Evolutionary conservation across 2,113 vertebrate genomes (phyloP), one percentile per base, ranked within the genome.

Genomic region (Pteropus alecto): DNA sequence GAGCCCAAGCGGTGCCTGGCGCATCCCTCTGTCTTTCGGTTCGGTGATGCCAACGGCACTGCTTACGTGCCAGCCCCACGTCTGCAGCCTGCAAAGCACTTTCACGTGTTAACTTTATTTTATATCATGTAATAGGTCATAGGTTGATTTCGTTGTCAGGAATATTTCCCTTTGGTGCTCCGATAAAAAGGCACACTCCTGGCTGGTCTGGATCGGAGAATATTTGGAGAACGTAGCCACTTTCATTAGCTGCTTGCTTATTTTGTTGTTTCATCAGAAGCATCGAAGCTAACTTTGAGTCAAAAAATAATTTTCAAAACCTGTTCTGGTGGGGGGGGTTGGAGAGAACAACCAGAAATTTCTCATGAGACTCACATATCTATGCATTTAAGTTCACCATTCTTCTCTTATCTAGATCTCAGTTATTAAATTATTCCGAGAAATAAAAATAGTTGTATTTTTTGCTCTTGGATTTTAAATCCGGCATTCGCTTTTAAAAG

Each of bases 341-440:
- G 22, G 12, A 13, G 65, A 63, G 67, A 68, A 48, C 51, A 46
- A 28, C 46, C 10, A 65, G 3, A 24, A 54, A 35, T n/a, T 78
- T 79, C 51, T 51, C 51, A 51, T 51, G 1, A 85, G 65, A 35
- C 61, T 67, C 56, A n/a, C 7, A 3, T 65, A 41, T 87, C 56
- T 35, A 10, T 21, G 78, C 24, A n/a, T 82, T 60, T 35, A 46
- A 51, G 21, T 73, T 92, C 56, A 38, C 21, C 22, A 6, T 43
- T 67, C 18, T 73, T 38, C 68, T 87, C 13, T 54, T 68, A 60
- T 16, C 11, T 61, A 84, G 88, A 21, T 70, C 43, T 68, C 22
- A 54, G 3, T 83, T 96, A 86, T 41, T 85, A 54, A 88, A 54
- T 84, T 77, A 63, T 78, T 77, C 79, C 67, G 41, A 46, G 41